Base-by-base conservation (phyloP, 2,113 vertebrate genomes). In the Boleophthalmus pectinirostris region DNA sequence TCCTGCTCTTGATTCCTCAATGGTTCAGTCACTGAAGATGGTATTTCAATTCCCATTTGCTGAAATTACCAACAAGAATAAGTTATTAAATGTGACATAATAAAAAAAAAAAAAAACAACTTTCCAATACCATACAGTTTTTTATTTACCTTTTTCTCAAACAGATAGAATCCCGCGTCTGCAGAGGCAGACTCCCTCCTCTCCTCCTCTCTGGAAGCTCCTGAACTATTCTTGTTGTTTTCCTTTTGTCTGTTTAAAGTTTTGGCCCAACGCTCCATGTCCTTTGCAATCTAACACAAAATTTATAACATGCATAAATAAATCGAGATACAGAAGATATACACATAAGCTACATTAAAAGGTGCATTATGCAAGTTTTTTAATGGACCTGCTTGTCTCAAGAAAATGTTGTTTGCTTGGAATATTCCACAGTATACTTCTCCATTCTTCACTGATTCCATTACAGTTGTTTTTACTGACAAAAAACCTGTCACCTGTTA, bases 221-320 rank as follows among this genome's bases (percentile, higher is more conserved):
- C 93, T 82, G 96, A 96, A 86, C 93, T 95, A 53, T 95, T 95
- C 83, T 93, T 98, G 85, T 96, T 95, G 81, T 95, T 96, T 83
- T 98, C 96, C 54, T 98, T 99, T 85, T 97, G 96, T 78, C 97
- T 98, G 84, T 99, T 99, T 77, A 98, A 87, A 77, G 95, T 98
- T 92, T 99, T 98, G 49, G 97, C 96, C 97, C 97, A 99, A 47
- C 97, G 96, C 57, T 97, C 96, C 97, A 99, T 99, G 82, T 99
- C 97, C 89, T 99, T 98, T 47, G 96, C 96, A n/a, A 99, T 99
- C 97, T 99, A 74, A 51, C 78, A 74, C 69, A 65, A 8, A 29
- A 60, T 16, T 2, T 21, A 15, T 9, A 21, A 10, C 9, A 16
- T 68, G 16, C 38, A 21, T 66, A n/a, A 24, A 64, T 10, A 21